Conservation (phyloP, 2,888 invertebrate species). For the Idaea straminata region DNA sequence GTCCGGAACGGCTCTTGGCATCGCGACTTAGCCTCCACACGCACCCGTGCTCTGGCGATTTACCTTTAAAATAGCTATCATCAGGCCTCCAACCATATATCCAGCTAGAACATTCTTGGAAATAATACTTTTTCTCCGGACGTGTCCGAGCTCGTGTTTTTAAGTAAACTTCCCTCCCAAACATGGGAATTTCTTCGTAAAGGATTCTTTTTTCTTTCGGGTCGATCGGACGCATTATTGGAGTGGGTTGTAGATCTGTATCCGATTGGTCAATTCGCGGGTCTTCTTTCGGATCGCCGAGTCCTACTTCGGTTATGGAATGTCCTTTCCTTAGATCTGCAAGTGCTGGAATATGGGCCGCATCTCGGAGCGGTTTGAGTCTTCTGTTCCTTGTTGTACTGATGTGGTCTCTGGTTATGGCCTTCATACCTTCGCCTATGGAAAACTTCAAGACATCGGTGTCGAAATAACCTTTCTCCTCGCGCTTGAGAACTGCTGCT, state of each 20-base stretch:
- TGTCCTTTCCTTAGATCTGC: constrained; percentile 39
- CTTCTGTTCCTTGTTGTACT: constrained; percentile 34
- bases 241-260: constrained; percentile 37
- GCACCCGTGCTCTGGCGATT: constrained; percentile 34
- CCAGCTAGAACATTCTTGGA: constrained; percentile 38
- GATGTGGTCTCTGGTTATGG: constrained; percentile 37
- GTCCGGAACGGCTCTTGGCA: constrained; percentile 40
- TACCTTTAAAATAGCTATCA: constrained; percentile 39
- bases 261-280: constrained; percentile 42
- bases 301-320: constrained; percentile 43
- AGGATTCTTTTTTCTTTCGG: constrained; percentile 36
- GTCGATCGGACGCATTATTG: constrained; percentile 46
- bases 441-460: constrained; percentile 34
- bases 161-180: constrained; percentile 45
- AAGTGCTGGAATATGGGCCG: constrained; percentile 29
- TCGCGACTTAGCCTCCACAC: constrained; percentile 39
- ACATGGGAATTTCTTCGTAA: constrained; percentile 43
- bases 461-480: constrained; percentile 41
- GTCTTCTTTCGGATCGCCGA: constrained; percentile 45
- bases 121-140: constrained; percentile 50
- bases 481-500: constrained; percentile 39
- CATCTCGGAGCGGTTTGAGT: constrained; percentile 36
- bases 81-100: constrained; percentile 47
- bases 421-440: constrained; percentile 38
- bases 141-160: constrained; percentile 34